Evolutionary conservation across 2,888 invertebrate species (phyloP), one percentile per base, ranked within the genome.

Genomic region (Erebia ligea): DNA sequence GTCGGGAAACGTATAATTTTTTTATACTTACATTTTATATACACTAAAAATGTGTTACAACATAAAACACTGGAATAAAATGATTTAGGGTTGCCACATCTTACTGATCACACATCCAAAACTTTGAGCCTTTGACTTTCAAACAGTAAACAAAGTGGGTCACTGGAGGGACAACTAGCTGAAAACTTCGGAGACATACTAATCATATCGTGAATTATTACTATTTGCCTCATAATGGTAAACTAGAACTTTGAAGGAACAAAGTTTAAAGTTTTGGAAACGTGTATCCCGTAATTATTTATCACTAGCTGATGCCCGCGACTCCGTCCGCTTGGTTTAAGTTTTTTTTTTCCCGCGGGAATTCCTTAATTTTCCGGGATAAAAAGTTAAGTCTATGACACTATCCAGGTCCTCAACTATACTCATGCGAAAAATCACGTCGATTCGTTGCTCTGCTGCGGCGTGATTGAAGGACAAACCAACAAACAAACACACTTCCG

Each of bases 71-170:
- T 21, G 21, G 21, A 21, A 25, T 4, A 25, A n/a, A n/a, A 34
- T 34, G 34, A 6, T 34, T 34, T 34, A 34, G 13, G 45, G 45
- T 45, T 58, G 9, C 21, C 58, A 58, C 48, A 50, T 56, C 58
- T 13, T 17, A 45, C 34, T 19, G 50, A 34, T 66, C 45, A 19
- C 42, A 25, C 25, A 25, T 54, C 40, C 17, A 13, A 42, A 45
- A 19, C 9, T 19, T 42, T 21, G 57, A 56, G 45, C 68, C 65
- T 71, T 71, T 59, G 48, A 67, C 19, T 54, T 40, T 34, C 58
- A 72, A 72, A 69, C 67, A 72, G 58, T 67, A 72, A 58, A 58
- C 63, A 69, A 67, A 67, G 67, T 70, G 54, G 72, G 67, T 67
- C 58, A 63, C 67, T 67, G 48, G 67, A 67, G 52, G 66, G 11